Conservation (phyloP, 2,888 invertebrate genomes). For the Troglohyphantes excavatus region DNA sequence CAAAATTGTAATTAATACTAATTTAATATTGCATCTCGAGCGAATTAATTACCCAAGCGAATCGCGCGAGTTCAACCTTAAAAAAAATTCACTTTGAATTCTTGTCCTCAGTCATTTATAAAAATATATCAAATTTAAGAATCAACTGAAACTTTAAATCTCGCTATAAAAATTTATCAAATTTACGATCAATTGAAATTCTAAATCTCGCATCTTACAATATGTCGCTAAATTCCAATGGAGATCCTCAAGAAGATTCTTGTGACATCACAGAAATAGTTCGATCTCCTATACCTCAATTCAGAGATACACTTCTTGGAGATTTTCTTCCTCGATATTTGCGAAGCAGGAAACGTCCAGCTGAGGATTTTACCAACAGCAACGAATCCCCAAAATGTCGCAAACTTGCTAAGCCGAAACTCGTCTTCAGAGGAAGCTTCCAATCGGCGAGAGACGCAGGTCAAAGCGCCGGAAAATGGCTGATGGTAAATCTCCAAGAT, state of each 20-base stretch:
- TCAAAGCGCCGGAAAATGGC: slow-evolving; percentile 86
- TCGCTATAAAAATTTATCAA: too few relatives aligned
- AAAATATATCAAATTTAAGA: too few relatives aligned
- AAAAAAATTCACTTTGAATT: too few relatives aligned
- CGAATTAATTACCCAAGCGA: too few relatives aligned
- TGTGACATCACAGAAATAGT: slow-evolving; percentile 79
- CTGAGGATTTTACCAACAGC: background rate
- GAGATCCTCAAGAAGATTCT: background rate
- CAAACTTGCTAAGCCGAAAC: slow-evolving; percentile 87
- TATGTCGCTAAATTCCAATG: too few relatives aligned
- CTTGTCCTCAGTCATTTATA: too few relatives aligned
- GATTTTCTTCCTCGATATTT: slow-evolving; percentile 84
- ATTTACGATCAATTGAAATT: too few relatives aligned
- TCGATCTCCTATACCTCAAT: slow-evolving; percentile 84
- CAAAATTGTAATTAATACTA: too few relatives aligned
- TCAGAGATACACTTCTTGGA: slow-evolving; percentile 83
- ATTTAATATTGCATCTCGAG: too few relatives aligned
- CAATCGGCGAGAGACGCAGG: slow-evolving; percentile 85
- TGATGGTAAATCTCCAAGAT: slow-evolving; percentile 88
- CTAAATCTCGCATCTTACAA: too few relatives aligned
- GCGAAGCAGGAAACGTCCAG: slow-evolving; percentile 80
- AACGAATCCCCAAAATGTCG: slow-evolving; percentile 80
- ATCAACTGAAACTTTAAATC: too few relatives aligned
- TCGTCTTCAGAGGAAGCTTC: slow-evolving; percentile 86
- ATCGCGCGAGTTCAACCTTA: too few relatives aligned